Percentiles rank a stretch among this genome's conserved stretches.
phyloP scores from a whole-genome alignment of 2,888 invertebrate genomes.

The Trichacis sp. region DNA sequence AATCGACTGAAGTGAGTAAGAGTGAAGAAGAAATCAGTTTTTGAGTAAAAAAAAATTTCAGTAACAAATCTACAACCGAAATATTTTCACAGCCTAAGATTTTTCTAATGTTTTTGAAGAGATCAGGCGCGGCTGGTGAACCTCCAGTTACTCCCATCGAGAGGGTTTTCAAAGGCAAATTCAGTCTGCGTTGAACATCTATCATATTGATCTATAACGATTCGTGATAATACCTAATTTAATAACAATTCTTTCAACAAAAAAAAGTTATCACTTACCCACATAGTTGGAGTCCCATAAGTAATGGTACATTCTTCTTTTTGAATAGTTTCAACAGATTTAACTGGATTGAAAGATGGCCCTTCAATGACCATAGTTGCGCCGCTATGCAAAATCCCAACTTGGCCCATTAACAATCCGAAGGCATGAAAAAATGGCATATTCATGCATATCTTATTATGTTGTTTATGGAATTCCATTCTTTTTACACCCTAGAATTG shows the following conservation, averaged over 20 bases:
- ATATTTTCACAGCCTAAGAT: constrained; percentile 70
- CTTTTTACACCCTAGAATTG: constrained; percentile 57
- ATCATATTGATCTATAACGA: constrained; percentile 76
- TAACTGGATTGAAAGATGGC: constrained; percentile 74
- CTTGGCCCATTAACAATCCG: constrained; percentile 76
- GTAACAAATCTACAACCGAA: too few species aligned
- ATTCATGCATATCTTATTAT: constrained; percentile 74
- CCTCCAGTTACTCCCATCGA: constrained; percentile 79
- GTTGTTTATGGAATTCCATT: constrained; percentile 67
- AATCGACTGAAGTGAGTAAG: constrained; percentile 72
- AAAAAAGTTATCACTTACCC: constrained; percentile 53
- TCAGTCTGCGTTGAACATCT: constrained; percentile 69
- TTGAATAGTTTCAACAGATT: constrained; percentile 75
- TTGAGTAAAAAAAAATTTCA: too few species aligned
- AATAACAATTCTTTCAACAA: not conserved
- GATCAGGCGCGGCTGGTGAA: constrained; percentile 76
- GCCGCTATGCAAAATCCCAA: constrained; percentile 74
- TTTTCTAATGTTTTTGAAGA: constrained; percentile 71
- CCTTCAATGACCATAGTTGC: constrained; percentile 75
- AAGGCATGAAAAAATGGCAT: constrained; percentile 88
- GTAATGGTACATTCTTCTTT: constrained; percentile 79
- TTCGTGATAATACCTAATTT: not conserved
- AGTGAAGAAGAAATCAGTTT: too few species aligned
- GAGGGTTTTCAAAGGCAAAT: constrained; percentile 69
- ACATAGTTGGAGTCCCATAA: constrained; percentile 90